Conservation (phyloP, 2,113 vertebrate genomes). For the Indicator indicator region DNA sequence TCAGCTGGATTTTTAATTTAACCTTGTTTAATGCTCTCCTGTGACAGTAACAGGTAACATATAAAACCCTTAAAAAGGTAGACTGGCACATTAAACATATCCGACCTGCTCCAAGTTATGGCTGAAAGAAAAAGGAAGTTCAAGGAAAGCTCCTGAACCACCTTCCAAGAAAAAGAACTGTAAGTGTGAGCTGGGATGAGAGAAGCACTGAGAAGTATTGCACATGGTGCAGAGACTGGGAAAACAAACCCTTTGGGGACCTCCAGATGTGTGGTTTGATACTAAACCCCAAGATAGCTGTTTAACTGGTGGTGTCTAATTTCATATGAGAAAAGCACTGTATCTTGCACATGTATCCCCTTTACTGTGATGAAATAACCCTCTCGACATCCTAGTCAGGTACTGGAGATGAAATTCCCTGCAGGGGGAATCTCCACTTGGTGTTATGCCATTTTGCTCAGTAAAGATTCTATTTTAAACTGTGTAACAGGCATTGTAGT, state of each 20-base stretch:
- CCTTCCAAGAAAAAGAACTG: not conserved
- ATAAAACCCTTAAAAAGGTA: not conserved
- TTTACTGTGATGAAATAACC: not conserved
- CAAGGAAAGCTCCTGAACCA: not conserved
- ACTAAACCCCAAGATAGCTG: slow-evolving; percentile 14
- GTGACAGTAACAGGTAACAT: not conserved
- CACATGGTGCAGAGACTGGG: not conserved
- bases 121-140: not conserved
- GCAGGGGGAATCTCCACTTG: not conserved
- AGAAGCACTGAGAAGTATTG: not conserved
- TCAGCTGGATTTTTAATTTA: not conserved
- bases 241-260: slow-evolving; percentile 49
- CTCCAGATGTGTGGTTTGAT: slow-evolving; percentile 50
- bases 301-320: slow-evolving; percentile 32
- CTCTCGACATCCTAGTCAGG: not conserved
- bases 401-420: not conserved
- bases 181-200: not conserved
- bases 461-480: not conserved
- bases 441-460: not conserved
- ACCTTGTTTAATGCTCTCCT: not conserved
- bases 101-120: rapidly evolving
- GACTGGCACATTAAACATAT: not conserved
- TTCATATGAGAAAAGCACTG: slow-evolving; percentile 6
- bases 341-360: not conserved
- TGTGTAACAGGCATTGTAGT: not conserved